Evolutionary conservation across 2,797 vertebrate species (phyloP).

Genomic region (Eulemur coronatus): DNA sequence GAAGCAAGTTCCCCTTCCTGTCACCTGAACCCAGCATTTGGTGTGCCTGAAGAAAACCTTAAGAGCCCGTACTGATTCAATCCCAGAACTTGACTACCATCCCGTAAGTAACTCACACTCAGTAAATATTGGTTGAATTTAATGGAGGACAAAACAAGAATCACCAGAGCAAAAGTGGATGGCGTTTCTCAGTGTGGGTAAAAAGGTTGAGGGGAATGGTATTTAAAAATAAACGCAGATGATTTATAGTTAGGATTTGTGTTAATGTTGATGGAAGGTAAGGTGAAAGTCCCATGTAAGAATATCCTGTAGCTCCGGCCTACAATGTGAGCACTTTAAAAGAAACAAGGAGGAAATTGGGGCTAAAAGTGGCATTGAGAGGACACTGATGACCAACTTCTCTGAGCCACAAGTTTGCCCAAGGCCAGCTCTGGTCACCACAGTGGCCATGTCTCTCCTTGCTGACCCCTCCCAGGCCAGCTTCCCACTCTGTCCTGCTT

Average conservation of each 20-base stretch:
- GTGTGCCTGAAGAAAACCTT: background rate
- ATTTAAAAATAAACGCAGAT: background rate
- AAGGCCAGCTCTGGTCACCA: background rate
- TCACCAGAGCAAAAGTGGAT: background rate
- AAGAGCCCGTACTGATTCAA: background rate
- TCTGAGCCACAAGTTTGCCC: background rate
- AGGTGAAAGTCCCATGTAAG: background rate
- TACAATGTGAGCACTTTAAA: background rate
- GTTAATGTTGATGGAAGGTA: background rate
- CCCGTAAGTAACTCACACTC: background rate
- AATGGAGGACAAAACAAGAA: background rate
- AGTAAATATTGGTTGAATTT: background rate
- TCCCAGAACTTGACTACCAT: background rate
- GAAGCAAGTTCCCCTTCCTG: background rate
- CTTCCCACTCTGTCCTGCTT: background rate
- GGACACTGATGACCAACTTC: background rate
- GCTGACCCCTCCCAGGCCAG: background rate
- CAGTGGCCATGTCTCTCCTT: background rate
- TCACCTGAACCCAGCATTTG: background rate
- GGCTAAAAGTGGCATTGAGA: background rate
- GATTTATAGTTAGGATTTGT: background rate
- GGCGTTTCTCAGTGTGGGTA: background rate
- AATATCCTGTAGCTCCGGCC: background rate
- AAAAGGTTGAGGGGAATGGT: background rate
- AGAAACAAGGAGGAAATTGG: background rate